Percentiles rank a stretch among this genome's conserved stretches.
Evolutionary conservation across 2,113 vertebrate genomes (phyloP).

Genomic region (Emydocephalus ijimae): DNA sequence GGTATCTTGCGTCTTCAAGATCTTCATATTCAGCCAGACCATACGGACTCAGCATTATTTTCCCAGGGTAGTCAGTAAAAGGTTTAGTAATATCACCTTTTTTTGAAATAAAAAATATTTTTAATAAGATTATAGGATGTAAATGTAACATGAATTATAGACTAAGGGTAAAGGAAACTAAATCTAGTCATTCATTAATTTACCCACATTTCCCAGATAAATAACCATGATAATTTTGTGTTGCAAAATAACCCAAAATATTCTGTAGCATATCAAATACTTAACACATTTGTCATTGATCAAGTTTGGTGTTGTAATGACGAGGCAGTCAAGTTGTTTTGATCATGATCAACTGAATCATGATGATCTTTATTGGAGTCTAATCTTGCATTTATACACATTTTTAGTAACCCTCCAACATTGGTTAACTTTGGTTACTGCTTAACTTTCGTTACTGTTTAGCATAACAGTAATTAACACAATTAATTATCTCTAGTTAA

Average conservation of each 20-base stretch:
- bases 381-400: too few species aligned
- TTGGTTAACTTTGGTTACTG: too few species aligned
- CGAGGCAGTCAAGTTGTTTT: too few species aligned
- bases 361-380: too few species aligned
- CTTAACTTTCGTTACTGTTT: too few species aligned
- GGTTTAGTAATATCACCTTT: conserved; percentile 8
- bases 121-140: background rate
- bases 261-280: background rate
- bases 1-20: conserved; percentile 25
- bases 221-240: background rate
- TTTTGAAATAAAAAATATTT: background rate
- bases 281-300: background rate
- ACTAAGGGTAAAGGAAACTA: conserved; percentile 20
- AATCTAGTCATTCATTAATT: conserved; percentile 12
- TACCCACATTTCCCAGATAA: conserved; percentile 13
- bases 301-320: background rate
- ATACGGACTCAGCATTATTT: conserved; percentile 34
- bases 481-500: too few species aligned
- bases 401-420: too few species aligned
- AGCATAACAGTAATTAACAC: too few species aligned
- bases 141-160: conserved; percentile 12
- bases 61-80: conserved; percentile 47
- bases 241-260: background rate
- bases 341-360: too few species aligned
- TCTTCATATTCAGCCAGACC: conserved; percentile 15